Conservation (phyloP, 2,797 vertebrate genomes). For the Hipposideros larvatus region DNA sequence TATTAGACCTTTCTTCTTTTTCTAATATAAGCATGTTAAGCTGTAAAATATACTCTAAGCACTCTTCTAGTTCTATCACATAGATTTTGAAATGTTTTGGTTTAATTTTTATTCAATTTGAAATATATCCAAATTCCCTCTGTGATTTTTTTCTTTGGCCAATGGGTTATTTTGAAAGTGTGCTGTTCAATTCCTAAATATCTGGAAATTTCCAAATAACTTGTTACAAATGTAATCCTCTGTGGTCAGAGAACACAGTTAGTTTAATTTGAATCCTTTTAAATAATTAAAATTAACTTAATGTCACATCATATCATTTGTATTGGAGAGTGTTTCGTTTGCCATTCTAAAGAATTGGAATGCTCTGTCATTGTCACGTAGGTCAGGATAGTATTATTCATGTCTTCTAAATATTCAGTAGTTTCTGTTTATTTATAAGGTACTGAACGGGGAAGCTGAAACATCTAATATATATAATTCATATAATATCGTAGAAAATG, state of each 20-base stretch:
- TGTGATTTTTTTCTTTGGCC: not conserved
- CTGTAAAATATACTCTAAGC: not conserved
- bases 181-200: not conserved
- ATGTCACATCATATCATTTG: not conserved
- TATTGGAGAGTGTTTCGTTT: not conserved
- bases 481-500: not conserved
- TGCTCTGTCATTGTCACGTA: not conserved
- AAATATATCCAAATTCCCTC: not conserved
- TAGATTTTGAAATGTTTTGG: not conserved
- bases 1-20: not conserved
- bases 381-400: not conserved
- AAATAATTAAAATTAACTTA: not conserved
- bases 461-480: not conserved
- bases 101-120: not conserved
- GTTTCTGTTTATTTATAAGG: not conserved
- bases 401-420: not conserved
- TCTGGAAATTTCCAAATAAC: not conserved
- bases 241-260: not conserved
- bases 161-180: not conserved
- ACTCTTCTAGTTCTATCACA: not conserved
- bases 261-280: not conserved
- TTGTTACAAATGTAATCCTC: not conserved
- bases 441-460: not conserved
- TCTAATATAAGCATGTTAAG: not conserved
- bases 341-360: not conserved